A percentile compares a stretch with the other conserved stretches of the same genome.
phyloP scores from a whole-genome alignment of 2,888 invertebrate species.

The Archips xylosteana region DNA sequence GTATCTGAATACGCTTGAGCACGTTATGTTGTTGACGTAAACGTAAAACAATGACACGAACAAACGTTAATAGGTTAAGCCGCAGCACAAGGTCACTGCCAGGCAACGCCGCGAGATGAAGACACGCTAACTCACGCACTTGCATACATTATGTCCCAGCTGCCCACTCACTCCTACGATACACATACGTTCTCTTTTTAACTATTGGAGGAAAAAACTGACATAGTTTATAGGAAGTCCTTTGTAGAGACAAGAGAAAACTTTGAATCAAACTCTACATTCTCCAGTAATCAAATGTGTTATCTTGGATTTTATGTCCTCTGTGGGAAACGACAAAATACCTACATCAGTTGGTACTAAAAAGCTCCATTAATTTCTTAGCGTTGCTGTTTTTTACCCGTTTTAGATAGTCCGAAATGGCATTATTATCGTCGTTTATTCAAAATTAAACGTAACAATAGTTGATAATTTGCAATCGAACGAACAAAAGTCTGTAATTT shows the following conservation, averaged over 20 bases:
- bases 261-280: too few relatives aligned
- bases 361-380: too few relatives aligned
- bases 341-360: too few relatives aligned
- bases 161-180: background rate
- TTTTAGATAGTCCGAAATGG: too few relatives aligned
- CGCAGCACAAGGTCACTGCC: constrained; percentile 38
- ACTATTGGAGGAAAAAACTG: background rate
- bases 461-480: too few relatives aligned
- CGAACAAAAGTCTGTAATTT: too few relatives aligned
- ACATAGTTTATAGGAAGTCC: background rate
- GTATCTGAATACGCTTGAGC: constrained; percentile 21
- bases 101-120: constrained; percentile 19
- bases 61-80: constrained; percentile 28
- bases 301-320: too few relatives aligned
- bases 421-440: too few relatives aligned
- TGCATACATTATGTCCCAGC: constrained; percentile 14
- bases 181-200: background rate
- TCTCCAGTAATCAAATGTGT: too few relatives aligned
- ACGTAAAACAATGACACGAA: constrained; percentile 34
- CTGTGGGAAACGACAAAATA: too few relatives aligned
- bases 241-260: background rate
- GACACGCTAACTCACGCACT: background rate
- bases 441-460: too few relatives aligned
- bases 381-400: too few relatives aligned
- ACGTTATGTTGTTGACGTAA: constrained; percentile 17